Conservation (phyloP, 2,113 vertebrate genomes). For the Oncorhynchus masou region DNA sequence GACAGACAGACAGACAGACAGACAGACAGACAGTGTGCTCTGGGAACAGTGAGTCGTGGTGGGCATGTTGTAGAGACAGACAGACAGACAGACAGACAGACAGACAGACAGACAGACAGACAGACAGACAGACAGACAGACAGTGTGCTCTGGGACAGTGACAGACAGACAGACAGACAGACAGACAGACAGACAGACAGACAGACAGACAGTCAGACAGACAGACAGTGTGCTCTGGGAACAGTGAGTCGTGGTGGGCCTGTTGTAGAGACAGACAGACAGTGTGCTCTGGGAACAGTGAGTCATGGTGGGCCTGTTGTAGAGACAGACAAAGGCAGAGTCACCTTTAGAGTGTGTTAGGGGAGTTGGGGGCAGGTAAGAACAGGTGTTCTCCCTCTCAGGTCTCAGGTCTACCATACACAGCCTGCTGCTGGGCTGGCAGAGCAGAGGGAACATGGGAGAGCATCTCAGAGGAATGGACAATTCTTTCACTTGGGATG, state of each 20-base stretch:
- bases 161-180: too few relatives aligned
- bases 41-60: too few relatives aligned
- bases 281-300: constrained; percentile 43
- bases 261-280: constrained; percentile 35
- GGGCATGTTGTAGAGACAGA: too few relatives aligned
- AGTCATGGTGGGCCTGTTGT: constrained; percentile 20
- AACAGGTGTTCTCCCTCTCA: constrained; percentile 61
- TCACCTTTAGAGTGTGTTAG: constrained; percentile 49
- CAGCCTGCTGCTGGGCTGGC: constrained; percentile 12
- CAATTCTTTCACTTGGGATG: constrained; percentile 8
- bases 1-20: too few relatives aligned
- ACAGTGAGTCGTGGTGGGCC: constrained; percentile 29
- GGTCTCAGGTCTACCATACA: constrained; percentile 14
- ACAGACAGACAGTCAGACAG: constrained; percentile 43
- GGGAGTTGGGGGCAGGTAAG: not conserved
- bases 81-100: too few relatives aligned
- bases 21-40: too few relatives aligned
- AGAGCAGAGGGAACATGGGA: constrained; percentile 6
- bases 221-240: constrained; percentile 51
- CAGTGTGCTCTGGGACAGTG: too few relatives aligned
- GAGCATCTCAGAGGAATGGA: not conserved
- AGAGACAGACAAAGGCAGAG: constrained; percentile 28
- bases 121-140: too few relatives aligned
- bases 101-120: too few relatives aligned
- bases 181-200: too few relatives aligned